phyloP scores from a whole-genome alignment of 2,888 invertebrate genomes.

The Eurytoma adleriae region DNA sequence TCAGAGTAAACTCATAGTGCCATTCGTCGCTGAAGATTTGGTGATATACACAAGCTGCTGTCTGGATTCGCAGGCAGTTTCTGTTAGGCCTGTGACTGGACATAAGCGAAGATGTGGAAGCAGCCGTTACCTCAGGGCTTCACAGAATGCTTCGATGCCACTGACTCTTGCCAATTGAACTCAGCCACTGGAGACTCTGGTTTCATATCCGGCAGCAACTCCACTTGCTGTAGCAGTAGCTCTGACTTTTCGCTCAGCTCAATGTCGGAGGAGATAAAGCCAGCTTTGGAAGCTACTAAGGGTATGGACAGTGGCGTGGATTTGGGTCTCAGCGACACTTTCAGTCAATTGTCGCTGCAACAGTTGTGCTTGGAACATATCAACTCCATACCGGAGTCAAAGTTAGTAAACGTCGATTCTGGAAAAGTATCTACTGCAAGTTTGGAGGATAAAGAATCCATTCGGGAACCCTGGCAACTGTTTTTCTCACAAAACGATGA shows the following conservation, averaged over 20 bases:
- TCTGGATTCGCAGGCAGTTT: not conserved
- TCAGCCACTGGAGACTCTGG: slow-evolving; percentile 47
- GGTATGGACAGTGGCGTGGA: slow-evolving; percentile 79
- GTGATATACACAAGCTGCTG: slow-evolving; percentile 7
- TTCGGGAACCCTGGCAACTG: slow-evolving; percentile 78
- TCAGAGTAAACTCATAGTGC: not conserved
- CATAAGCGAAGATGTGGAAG: slow-evolving; percentile 59
- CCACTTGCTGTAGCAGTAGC: slow-evolving; percentile 18
- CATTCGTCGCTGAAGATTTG: slow-evolving; percentile 26
- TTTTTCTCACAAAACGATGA: slow-evolving; percentile 89
- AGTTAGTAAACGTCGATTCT: slow-evolving; percentile 60
- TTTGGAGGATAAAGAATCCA: slow-evolving; percentile 10
- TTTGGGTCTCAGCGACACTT: slow-evolving; percentile 79
- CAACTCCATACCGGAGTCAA: slow-evolving; percentile 57
- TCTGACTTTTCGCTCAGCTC: slow-evolving; percentile 30
- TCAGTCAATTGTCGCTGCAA: slow-evolving; percentile 79
- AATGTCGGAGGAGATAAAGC: slow-evolving; percentile 6
- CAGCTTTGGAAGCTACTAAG: not conserved
- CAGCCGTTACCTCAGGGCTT: slow-evolving; percentile 37
- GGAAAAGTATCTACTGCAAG: slow-evolving; percentile 44
- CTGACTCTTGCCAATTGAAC: slow-evolving; percentile 21
- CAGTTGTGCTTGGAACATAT: slow-evolving; percentile 66
- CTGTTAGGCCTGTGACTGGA: not conserved
- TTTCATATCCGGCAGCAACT: slow-evolving; percentile 37
- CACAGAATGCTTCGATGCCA: not conserved